Evolutionary conservation across 2,888 invertebrate species (phyloP).

Genomic region (Epinotia nisella): DNA sequence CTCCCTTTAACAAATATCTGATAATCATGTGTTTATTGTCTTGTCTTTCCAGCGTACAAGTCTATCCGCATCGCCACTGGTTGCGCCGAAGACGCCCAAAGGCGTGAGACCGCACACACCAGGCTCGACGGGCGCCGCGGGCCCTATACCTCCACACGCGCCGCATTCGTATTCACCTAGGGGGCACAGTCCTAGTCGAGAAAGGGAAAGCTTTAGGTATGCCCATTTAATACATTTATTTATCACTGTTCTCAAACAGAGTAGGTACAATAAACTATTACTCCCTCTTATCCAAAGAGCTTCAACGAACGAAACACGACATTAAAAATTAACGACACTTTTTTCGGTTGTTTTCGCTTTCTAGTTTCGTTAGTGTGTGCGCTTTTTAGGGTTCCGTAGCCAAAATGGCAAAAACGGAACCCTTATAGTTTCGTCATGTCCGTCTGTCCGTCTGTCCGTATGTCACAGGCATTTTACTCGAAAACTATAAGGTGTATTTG

Average conservation of each 20-base stretch:
- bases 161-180: conserved; percentile 89
- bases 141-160: conserved; percentile 67
- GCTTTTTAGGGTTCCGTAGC: too few relatives aligned
- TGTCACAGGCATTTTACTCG: too few relatives aligned
- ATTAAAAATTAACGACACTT: too few relatives aligned
- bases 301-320: too few relatives aligned
- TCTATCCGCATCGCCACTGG: conserved; percentile 79
- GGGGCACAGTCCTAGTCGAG: conserved; percentile 91
- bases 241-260: background rate
- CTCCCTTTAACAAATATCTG: background rate
- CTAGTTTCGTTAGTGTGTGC: too few relatives aligned
- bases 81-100: conserved; percentile 81
- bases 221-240: conserved; percentile 32
- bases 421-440: too few relatives aligned
- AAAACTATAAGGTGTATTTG: too few relatives aligned
- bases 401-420: too few relatives aligned
- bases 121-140: conserved; percentile 75
- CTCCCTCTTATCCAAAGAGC: too few relatives aligned
- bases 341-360: too few relatives aligned
- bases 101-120: conserved; percentile 79
- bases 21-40: background rate
- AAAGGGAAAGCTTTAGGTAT: conserved; percentile 94
- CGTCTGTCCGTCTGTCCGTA: too few relatives aligned
- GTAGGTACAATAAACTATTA: too few relatives aligned
- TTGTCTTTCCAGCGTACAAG: conserved; percentile 71